A percentile compares a stretch with the other conserved stretches of the same genome.
phyloP scores from a whole-genome alignment of 1,140 invertebrate genomes.

The Drosophila murphyi region DNA sequence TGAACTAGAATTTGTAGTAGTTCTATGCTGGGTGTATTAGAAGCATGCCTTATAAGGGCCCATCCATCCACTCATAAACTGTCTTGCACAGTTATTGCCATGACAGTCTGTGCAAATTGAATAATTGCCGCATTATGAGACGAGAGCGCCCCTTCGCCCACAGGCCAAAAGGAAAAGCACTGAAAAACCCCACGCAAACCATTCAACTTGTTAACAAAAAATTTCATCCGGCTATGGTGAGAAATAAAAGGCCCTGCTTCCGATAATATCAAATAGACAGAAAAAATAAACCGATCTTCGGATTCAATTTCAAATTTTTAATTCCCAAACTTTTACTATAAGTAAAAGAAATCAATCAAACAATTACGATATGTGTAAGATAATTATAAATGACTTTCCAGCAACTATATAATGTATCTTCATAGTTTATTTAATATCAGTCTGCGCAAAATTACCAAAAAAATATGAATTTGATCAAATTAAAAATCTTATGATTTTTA shows the following conservation, averaged over 20 bases:
- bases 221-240: slow-evolving; percentile 6
- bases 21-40: background rate
- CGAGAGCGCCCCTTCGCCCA: slow-evolving; percentile 21
- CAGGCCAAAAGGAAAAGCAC: background rate
- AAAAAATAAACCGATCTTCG: background rate
- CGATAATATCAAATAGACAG: background rate
- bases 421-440: no score
- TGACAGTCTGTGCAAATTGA: slow-evolving; percentile 71
- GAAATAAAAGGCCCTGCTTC: background rate
- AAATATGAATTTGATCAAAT: no score
- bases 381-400: no score
- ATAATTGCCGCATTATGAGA: slow-evolving; percentile 74
- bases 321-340: no score
- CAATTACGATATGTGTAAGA: no score
- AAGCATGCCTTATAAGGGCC: slow-evolving; percentile 27
- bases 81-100: slow-evolving; percentile 70
- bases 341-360: no score
- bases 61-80: slow-evolving; percentile 59
- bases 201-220: slow-evolving; percentile 1
- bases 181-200: slow-evolving; percentile 1
- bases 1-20: slow-evolving; percentile 47
- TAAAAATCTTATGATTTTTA: no score
- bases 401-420: no score
- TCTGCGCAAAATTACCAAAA: no score
- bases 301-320: no score